Evolutionary conservation across 2,797 vertebrate genomes (phyloP), one percentile per base, ranked within the genome.

Genomic region (Hirundo rustica): DNA sequence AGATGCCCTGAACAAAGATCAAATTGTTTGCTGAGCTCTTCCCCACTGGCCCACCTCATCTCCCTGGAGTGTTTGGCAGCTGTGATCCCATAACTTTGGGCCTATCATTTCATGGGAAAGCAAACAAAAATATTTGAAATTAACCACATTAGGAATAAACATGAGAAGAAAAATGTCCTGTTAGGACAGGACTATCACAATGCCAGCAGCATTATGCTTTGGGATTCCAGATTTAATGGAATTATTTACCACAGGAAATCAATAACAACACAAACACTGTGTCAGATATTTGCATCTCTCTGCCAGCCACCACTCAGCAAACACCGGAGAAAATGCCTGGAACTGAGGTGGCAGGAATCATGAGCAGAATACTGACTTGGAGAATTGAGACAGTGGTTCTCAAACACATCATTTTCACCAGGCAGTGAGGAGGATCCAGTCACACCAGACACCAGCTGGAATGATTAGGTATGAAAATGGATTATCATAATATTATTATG

Each of bases 191-290:
- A 44, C n/a, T 36, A 40, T 30, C 20, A 70, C 42, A 81, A 47
- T 54, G 32, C 18, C 65, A 81, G 51, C 42, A 70, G 66, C 12
- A 25, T 61, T 21, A 21, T 10, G 26, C 44, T 81, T 27, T 47
- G 20, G 34, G n/a, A 75, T 67, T 58, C 36, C 8, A 64, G 62
- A 77, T 58, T 66, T 51, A 57, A 90, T 30, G 9, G 48, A 64
- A 91, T 85, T 91, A 71, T 86, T 91, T 87, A 70, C 66, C 71
- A 64, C 68, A 93, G 76, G 75, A 92, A 92, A 92, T 54, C 55
- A 57, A 82, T 58, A 47, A 47, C 38, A 83, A 53, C 21, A 30
- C n/a, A 48, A 87, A 67, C 36, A 38, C 18, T 61, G 58, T 38
- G 26, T 47, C 66, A 88, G 4, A 71, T 50, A 88, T 92, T 53